Evolutionary conservation across 2,888 invertebrate species (phyloP).

Genomic region (Caenorhabditis drosophilae): DNA sequence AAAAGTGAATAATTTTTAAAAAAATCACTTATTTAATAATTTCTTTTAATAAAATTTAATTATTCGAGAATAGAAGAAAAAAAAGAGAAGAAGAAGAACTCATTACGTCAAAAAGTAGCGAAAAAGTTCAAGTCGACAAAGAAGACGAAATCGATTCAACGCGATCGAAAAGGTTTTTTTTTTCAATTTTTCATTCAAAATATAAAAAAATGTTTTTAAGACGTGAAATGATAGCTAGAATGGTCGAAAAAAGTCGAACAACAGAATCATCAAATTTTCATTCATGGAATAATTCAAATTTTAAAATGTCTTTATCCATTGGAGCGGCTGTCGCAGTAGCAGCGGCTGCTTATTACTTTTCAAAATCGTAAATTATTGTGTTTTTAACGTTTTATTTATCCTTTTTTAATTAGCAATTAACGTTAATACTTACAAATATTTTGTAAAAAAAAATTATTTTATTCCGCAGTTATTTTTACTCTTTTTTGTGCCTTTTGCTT

Average conservation of each 20-base stretch:
- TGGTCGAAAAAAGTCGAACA: conserved; percentile 43
- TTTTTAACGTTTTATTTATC: neutral
- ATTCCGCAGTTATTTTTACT: too few species aligned
- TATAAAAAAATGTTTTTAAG: conserved; percentile 24
- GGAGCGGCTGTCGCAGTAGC: conserved; percentile 27
- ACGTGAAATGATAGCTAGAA: conserved; percentile 41
- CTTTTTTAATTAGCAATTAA: too few species aligned
- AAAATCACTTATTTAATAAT: neutral
- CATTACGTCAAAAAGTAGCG: neutral
- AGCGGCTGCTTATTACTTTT: conserved; percentile 6
- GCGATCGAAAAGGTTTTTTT: neutral
- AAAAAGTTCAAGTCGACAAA: neutral
- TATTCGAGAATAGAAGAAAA: neutral
- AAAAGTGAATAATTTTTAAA: neutral
- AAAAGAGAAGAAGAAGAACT: neutral
- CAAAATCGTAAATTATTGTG: neutral
- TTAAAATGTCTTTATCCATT: conserved; percentile 16
- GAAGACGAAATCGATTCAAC: neutral
- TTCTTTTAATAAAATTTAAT: too few species aligned
- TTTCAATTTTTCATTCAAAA: too few species aligned
- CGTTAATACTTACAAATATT: too few species aligned
- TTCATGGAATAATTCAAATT: neutral
- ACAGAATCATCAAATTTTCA: conserved; percentile 7
- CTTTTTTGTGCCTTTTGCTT: too few species aligned
- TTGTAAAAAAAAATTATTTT: too few species aligned